Percentiles rank a stretch among this genome's conserved stretches.
These are phyloP conservation scores for Gouania willdenowi DNA, from an alignment of 2,797 vertebrate genomes.

Conservation along the genomic window DNA sequence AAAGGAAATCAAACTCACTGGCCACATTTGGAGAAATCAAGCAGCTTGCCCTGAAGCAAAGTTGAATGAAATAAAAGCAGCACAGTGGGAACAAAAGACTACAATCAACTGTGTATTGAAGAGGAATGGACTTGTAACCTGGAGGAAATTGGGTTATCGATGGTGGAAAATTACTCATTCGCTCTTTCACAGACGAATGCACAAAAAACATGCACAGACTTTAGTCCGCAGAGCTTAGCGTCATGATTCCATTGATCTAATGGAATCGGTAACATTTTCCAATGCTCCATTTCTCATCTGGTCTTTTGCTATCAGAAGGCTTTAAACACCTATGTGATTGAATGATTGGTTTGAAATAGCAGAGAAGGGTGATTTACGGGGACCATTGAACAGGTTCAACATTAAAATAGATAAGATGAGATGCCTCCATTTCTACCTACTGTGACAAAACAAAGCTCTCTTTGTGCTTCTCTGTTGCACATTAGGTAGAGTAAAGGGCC, in stretches of 20 bases:
- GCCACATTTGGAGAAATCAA: slow-evolving; percentile 14
- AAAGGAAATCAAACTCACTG: slow-evolving; percentile 21
- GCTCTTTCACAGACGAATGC: not conserved
- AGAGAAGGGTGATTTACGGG: too few species aligned
- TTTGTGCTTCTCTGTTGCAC: too few species aligned
- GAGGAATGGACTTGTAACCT: slow-evolving; percentile 13
- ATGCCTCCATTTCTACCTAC: too few species aligned
- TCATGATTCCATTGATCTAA: not conserved
- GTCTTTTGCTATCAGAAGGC: not conserved
- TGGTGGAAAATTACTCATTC: slow-evolving; percentile 17
- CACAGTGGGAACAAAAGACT: slow-evolving; percentile 19
- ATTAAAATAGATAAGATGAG: too few species aligned
- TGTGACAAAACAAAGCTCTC: too few species aligned
- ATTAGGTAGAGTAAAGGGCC: too few species aligned
- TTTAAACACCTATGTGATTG: too few species aligned
- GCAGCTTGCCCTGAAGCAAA: not conserved
- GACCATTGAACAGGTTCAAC: too few species aligned
- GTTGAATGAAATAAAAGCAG: not conserved
- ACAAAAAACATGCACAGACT: not conserved
- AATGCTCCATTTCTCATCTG: not conserved
- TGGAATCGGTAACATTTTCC: not conserved
- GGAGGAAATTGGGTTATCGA: slow-evolving; percentile 23
- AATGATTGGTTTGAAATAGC: too few species aligned
- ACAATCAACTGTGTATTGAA: slow-evolving; percentile 21
- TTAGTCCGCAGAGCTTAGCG: too few species aligned